Conservation (phyloP, 2,888 invertebrate genomes). For the Scaptomyza tumidula region DNA sequence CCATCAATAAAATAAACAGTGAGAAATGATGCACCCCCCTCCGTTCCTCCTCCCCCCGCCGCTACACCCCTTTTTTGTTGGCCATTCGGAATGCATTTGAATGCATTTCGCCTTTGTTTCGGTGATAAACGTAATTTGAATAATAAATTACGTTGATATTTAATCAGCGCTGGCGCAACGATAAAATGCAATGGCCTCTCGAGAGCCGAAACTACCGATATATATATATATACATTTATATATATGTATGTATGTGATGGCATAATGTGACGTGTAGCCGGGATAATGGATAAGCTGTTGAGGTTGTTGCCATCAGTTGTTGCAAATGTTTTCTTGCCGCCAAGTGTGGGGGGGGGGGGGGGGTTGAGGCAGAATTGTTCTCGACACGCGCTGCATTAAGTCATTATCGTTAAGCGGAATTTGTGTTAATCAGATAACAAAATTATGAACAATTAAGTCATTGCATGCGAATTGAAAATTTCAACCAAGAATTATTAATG, state of each 20-base stretch:
- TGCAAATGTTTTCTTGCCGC: slow-evolving; percentile 3
- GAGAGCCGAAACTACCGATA: slow-evolving; percentile 33
- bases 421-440: slow-evolving; percentile 80
- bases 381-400: slow-evolving; percentile 74
- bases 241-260: slow-evolving; percentile 3
- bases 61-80: neutral
- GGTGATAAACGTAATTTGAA: slow-evolving; percentile 76
- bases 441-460: slow-evolving; percentile 80
- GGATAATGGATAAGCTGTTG: slow-evolving; percentile 69
- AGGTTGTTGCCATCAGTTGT: slow-evolving; percentile 15
- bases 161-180: slow-evolving; percentile 71
- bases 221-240: slow-evolving; percentile 1
- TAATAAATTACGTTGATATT: slow-evolving; percentile 78
- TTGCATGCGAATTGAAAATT: slow-evolving; percentile 81
- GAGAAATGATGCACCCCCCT: slow-evolving; percentile 2
- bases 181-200: slow-evolving; percentile 71
- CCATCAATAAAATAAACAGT: slow-evolving; percentile 38
- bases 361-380: slow-evolving; percentile 1
- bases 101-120: slow-evolving; percentile 63
- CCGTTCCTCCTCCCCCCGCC: neutral
- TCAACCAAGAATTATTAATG: slow-evolving; percentile 57
- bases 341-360: neutral
- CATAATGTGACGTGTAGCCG: slow-evolving; percentile 57
- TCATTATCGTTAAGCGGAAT: slow-evolving; percentile 80
- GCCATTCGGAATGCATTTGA: slow-evolving; percentile 28